phyloP scores from a whole-genome alignment of 2,888 invertebrate species.

The Abscondita cerata region DNA sequence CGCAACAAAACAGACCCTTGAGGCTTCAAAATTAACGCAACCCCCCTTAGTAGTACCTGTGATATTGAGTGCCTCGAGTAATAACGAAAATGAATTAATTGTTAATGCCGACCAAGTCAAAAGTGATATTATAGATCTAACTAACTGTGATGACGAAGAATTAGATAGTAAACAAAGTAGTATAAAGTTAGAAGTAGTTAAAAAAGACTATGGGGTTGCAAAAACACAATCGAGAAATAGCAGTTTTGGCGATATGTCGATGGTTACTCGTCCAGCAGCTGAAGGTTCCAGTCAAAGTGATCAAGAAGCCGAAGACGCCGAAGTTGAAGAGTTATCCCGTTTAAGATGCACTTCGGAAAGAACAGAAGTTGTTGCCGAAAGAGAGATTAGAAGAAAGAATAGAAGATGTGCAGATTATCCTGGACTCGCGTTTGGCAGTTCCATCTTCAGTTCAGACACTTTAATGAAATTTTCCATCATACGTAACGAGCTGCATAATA shows the following conservation, averaged over 20 bases:
- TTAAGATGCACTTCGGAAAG: conserved; percentile 89
- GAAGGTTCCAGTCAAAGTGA: conserved; percentile 61
- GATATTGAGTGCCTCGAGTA: conserved; percentile 44
- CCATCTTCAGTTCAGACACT: conserved; percentile 94
- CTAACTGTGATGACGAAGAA: conserved; percentile 54
- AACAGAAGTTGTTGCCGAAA: conserved; percentile 86
- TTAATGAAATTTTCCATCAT: conserved; percentile 98
- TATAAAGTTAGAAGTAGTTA: conserved; percentile 21
- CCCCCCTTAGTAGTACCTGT: conserved; percentile 33
- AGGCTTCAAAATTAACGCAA: conserved; percentile 23
- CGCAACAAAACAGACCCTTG: conserved; percentile 39
- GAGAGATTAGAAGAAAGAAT: conserved; percentile 76
- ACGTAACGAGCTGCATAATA: conserved; percentile 96
- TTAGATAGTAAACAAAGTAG: conserved; percentile 35
- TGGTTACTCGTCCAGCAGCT: conserved; percentile 56
- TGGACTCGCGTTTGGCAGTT: conserved; percentile 88
- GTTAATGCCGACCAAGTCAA: conserved; percentile 37
- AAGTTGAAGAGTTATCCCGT: conserved; percentile 81
- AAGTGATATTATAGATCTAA: conserved; percentile 57
- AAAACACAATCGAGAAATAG: conserved; percentile 36
- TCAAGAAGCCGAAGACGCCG: conserved; percentile 71
- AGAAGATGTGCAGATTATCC: conserved; percentile 91
- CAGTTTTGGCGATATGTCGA: conserved; percentile 50
- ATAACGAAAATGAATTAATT: conserved; percentile 31
- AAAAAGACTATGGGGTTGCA: conserved; percentile 42